Evolutionary conservation across 2,797 vertebrate species (phyloP).

Genomic region (Sebastes goodei): DNA sequence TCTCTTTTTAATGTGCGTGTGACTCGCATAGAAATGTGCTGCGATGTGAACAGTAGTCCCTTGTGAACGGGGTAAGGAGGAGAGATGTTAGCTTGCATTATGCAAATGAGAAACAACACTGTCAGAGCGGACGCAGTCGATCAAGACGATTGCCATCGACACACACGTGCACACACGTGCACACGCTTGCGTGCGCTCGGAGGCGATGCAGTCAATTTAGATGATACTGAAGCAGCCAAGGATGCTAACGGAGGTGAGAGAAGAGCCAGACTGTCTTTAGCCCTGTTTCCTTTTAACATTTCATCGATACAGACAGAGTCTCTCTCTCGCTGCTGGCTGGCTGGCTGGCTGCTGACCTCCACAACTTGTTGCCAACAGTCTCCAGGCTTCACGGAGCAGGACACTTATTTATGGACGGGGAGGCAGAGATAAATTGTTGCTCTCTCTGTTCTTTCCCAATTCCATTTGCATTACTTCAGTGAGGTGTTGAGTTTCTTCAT

Average conservation of each 20-base stretch:
- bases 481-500: constrained; percentile 1
- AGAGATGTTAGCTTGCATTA: constrained; percentile 32
- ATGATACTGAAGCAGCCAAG: constrained; percentile 7
- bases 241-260: constrained; percentile 13
- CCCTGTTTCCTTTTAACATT: constrained; percentile 31
- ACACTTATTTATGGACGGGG: constrained; percentile 42
- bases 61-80: constrained; percentile 18
- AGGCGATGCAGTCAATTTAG: not conserved
- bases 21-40: constrained; percentile 51
- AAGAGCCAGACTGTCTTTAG: constrained; percentile 31
- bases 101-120: constrained; percentile 49
- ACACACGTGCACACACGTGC: not conserved
- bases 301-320: constrained; percentile 11
- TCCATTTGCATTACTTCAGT: constrained; percentile 23
- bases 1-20: constrained; percentile 40
- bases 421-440: constrained; percentile 37
- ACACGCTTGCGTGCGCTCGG: not conserved
- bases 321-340: not conserved
- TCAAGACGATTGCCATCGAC: constrained; percentile 10
- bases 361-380: constrained; percentile 45
- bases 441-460: constrained; percentile 15
- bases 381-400: constrained; percentile 23
- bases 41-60: constrained; percentile 27
- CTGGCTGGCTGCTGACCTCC: constrained; percentile 44
- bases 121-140: constrained; percentile 21